phyloP scores from a whole-genome alignment of 1,140 invertebrate genomes.

The Agraylea sexmaculata region DNA sequence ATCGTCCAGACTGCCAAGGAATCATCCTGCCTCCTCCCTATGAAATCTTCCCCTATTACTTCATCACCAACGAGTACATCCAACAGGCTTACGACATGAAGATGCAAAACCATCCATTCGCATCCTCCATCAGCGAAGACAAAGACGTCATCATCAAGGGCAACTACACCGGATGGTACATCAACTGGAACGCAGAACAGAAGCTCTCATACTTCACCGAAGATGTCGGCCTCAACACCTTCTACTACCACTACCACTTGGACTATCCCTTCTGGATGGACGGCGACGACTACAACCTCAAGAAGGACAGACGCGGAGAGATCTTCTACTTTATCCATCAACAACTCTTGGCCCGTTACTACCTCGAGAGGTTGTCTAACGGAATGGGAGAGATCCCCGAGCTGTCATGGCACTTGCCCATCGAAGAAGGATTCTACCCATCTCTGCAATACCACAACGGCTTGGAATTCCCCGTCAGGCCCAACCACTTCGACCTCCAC shows the following conservation, averaged over 20 bases:
- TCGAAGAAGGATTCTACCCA: slow-evolving; percentile 52
- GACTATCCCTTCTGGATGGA: slow-evolving; percentile 50
- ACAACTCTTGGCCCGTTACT: slow-evolving; percentile 51
- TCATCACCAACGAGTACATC: slow-evolving; percentile 47
- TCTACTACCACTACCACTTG: slow-evolving; percentile 53
- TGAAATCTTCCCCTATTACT: slow-evolving; percentile 54
- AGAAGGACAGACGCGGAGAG: slow-evolving; percentile 48
- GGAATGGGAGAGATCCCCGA: slow-evolving; percentile 46
- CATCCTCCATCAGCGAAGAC: slow-evolving; percentile 31
- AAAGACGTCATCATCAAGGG: slow-evolving; percentile 35
- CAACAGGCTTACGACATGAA: slow-evolving; percentile 46
- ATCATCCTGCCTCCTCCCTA: slow-evolving; percentile 51
- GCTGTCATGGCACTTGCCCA: slow-evolving; percentile 40
- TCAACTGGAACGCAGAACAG: slow-evolving; percentile 36
- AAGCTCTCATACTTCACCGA: slow-evolving; percentile 60
- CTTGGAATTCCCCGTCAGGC: slow-evolving; percentile 48
- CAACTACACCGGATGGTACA: slow-evolving; percentile 44
- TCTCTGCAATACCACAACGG: slow-evolving; percentile 54
- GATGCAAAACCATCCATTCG: slow-evolving; percentile 34
- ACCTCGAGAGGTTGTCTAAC: slow-evolving; percentile 55
- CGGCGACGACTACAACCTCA: slow-evolving; percentile 35
- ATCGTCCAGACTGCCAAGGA: slow-evolving; percentile 47
- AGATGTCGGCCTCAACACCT: slow-evolving; percentile 56
- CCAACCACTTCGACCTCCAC: slow-evolving; percentile 30
- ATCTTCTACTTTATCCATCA: slow-evolving; percentile 47